phyloP scores from a whole-genome alignment of 2,888 invertebrate genomes.

The Junonia oenone region DNA sequence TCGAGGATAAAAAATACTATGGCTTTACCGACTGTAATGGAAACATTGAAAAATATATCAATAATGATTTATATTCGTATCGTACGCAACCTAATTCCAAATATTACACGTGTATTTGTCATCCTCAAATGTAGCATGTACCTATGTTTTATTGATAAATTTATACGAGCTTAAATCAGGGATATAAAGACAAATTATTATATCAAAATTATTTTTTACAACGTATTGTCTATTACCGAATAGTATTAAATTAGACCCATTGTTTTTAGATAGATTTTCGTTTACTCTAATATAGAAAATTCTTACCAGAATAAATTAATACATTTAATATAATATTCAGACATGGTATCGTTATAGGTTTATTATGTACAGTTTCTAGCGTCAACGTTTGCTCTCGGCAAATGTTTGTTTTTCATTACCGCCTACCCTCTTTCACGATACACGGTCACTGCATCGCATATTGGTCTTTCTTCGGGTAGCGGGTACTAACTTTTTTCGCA shows the following conservation, averaged over 20 bases:
- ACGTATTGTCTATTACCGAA: too few species aligned
- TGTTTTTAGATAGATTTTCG: too few species aligned
- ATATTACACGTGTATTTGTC: neutral
- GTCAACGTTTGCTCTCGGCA: neutral
- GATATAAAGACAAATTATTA: too few species aligned
- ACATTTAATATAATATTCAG: neutral
- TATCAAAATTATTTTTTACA: neutral
- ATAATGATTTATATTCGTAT: neutral
- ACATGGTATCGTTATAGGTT: neutral
- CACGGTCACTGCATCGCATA: too few species aligned
- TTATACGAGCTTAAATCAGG: too few species aligned
- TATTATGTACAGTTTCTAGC: neutral
- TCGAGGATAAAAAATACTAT: neutral
- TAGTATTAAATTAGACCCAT: too few species aligned
- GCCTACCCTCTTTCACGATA: too few species aligned
- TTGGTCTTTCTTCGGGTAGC: too few species aligned
- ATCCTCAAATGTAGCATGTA: neutral
- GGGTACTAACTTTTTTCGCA: conserved; percentile 39
- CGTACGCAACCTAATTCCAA: neutral
- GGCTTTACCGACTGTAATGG: too few species aligned
- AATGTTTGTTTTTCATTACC: neutral
- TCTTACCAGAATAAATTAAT: neutral
- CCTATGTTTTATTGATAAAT: neutral
- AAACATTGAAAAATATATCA: too few species aligned
- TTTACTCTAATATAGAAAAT: too few species aligned